Base-by-base conservation (phyloP, 2,888 invertebrate species). In the Tenthredo distinguenda region DNA sequence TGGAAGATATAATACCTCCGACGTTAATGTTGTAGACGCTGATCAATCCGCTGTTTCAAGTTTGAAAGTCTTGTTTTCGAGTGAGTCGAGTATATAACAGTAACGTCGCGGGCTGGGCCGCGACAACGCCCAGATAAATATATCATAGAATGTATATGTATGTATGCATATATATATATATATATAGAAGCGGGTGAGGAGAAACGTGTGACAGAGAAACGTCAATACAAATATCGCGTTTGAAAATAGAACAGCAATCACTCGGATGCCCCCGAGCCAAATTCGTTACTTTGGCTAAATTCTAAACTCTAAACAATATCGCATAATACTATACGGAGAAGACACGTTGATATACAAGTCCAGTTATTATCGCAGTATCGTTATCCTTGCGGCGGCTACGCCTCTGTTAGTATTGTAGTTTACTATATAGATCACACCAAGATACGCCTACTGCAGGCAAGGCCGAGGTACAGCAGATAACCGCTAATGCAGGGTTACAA, bases 51-150 rank as follows among this genome's bases (percentile, higher is more conserved):
- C 37, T n/a, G 71, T 72, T 72, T 72, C 40, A 9, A 72, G 40
- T 72, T 72, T 72, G 71, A 37, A 72, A 37, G 71, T 72, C 40
- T 40, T 72, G 43, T 76, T 76, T 47, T 47, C 26, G 26, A 43
- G 47, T 26, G 26, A n/a, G 21, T 43, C 21, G 21, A 47, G 26
- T 43, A 26, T 21, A 71, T 34, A 71, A 31, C 37, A 71, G 71
- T 37, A 40, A n/a, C 9, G 79, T 58, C 21, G 10, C 76, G 21
- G 76, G 47, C 5, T 40, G 40, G 58, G 37, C 58, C 43, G 26
- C 47, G 58, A 81, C 81, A 81, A 83, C 83, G 83, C 83, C 83
- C 83, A 83, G 83, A 83, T 82, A 82, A 82, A 65, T 65, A 62
- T 83, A 65, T 43, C 68, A 68, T 58, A 47, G 12, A 21, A n/a